Base-by-base conservation (phyloP, 2,113 vertebrate species). In the Mus pahari region DNA sequence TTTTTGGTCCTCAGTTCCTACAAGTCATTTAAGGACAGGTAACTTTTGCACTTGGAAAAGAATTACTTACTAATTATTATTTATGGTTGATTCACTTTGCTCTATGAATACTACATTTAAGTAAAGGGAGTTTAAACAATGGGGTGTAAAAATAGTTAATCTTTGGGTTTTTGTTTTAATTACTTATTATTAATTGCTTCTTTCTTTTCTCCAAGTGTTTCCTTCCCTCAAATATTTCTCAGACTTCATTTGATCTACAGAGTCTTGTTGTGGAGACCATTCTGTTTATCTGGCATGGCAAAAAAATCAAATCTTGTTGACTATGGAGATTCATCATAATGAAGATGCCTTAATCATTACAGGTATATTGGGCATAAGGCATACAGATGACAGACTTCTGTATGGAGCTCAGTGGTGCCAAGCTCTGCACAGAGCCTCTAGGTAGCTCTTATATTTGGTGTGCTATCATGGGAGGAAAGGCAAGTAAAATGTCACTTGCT, bases 1-100 rank as follows among this genome's bases (percentile, higher is more conserved):
- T 87, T 71, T 93, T 92, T 90, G 75, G 84, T 88, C 66, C 53
- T 50, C 68, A 87, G 42, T 12, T 83, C 20, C 87, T 95, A 62
- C 9, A 77, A 84, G 12, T 28, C 53, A 90, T 68, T 5, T 22
- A 97, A 88, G 3, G 90, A 16, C 7, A 93, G 58, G 48, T 24
- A 64, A 16, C 45, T 6, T 88, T 78, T 71, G 5, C 66, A 70
- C 7, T 9, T 81, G 88, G 48, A 75, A 42, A 31, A 82, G 33
- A 94, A 94, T 94, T 95, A 75, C 17, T 89, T 66, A 50, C 42
- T 39, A 83, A 60, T 60, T 42, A 39, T 83, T 62, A 62, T 50
- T 39, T 74, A n/a, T 28, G 58, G 28, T 62, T 62, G n/a, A 83
- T 60, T 24, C 6, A 62, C 55, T 62, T 83, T 60, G 81, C n/a